Base-by-base conservation (phyloP, 1,140 invertebrate genomes). In the Streblospio benedicti region DNA sequence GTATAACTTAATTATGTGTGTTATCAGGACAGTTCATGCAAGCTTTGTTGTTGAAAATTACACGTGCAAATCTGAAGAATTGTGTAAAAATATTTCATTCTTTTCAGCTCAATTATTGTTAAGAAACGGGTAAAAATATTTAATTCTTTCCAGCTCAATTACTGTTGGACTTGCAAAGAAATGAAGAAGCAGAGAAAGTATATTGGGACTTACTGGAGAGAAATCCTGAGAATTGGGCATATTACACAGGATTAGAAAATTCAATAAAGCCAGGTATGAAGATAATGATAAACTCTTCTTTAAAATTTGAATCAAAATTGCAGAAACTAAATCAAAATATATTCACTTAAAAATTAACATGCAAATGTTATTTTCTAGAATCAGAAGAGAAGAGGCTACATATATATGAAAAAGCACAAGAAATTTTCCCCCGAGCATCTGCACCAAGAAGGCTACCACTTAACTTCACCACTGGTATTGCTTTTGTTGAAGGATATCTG, bases 141-240 rank as follows among this genome's bases (percentile, higher is more conserved):
- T 54, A 62, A 56, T 32, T 50, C n/a, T 67, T 69, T 75, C n/a
- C 68, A 82, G 83, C 76, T 53, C 75, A 82, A 59, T 75, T 92
- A 59, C 83, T 85, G 68, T 80, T 91, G 63, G 79, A 86, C 68
- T 74, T 90, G 60, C 80, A 79, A 59, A 81, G 83, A 64, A 81
- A 80, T 49, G 73, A 81, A 64, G 86, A 90, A 79, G 91, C 95
- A n/a, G 85, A 85, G 67, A 79, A 82, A 63, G 84, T 95, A 41
- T 97, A 91, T 77, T 84, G 85, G 69, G 85, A 88, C 56, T 81
- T 99, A 47, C 83, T 99, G 64, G 83, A 86, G 57, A 83, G 95
- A 65, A 99, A 99, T 84, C 93, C 91, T 12, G 96, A 99, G 78
- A 97, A 97, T 78, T 86, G 87, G 60, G 81, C 85, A 53, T 99